Evolutionary conservation across 2,888 invertebrate species (phyloP), one percentile per base, ranked within the genome.

Genomic region (Drosophila quasianomalipes): DNA sequence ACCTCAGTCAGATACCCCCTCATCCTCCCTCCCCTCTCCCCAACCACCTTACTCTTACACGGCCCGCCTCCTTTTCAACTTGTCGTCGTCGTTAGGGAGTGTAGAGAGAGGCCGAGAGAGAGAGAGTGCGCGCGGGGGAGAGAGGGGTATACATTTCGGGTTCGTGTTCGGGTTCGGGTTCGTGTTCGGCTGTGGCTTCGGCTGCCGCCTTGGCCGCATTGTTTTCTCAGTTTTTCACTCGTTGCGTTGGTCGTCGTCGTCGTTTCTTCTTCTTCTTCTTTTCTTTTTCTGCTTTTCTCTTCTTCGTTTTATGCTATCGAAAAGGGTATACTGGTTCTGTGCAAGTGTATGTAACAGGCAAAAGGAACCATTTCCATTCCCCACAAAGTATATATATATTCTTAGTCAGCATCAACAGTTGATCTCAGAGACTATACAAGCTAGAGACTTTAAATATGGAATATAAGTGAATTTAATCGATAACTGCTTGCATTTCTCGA

Each of bases 151-250:
- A 9, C 26, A 26, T 57, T 57, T 57, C 57, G 39, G 28, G 5
- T 30, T 57, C 57, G 57, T 19, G 55, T 55, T 44, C 44, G 12
- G 26, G 30, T 55, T 55, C 37, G 37, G 7, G 9, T 57, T 57
- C 57, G 57, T 37, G 57, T 57, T 47, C 47, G 16, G 28, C 39
- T 57, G n/a, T 39, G 39, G 39, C 28, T 30, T 39, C 57, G 30
- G 37, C 59, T 65, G 73, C 79, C 72, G 80, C 73, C 76, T 79
- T 79, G 73, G 80, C 82, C 83, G 74, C 85, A 85, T 70, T 85
- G 83, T 85, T 85, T 85, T 83, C 73, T 83, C 81, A 79, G 85
- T 83, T 85, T 85, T 83, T 85, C 85, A 78, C 85, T 47, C 47
- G 80, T 83, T 82, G 88, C 85, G 89, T 85, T 85, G 85, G 89